phyloP scores from a whole-genome alignment of 1,140 invertebrate species.

The Centruroides vittatus region DNA sequence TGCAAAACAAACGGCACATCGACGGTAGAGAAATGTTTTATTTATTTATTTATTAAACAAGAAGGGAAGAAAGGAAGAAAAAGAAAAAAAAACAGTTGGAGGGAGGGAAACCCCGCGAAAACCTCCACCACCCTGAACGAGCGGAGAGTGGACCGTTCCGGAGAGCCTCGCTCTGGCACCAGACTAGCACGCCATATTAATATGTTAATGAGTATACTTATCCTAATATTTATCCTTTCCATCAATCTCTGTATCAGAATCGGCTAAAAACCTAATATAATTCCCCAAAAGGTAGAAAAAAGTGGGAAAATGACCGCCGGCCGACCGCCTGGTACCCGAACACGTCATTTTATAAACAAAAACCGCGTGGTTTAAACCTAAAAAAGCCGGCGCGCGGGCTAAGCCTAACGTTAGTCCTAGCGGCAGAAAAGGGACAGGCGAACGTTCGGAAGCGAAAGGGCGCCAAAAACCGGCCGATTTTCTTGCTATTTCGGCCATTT shows the following conservation, averaged over 20 bases:
- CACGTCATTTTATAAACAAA: conserved; percentile 14
- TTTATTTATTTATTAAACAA: too few species aligned
- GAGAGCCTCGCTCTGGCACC: conserved; percentile 14
- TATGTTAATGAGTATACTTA: conserved; percentile 18
- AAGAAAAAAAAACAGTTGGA: conserved; percentile 10
- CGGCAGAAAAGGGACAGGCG: neutral
- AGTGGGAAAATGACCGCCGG: conserved; percentile 2
- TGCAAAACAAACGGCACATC: too few species aligned
- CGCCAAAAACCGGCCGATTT: neutral
- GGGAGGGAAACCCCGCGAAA: conserved; percentile 6
- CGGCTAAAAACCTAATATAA: conserved; percentile 7
- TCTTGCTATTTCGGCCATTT: neutral
- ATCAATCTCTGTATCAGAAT: conserved; percentile 10
- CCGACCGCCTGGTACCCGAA: neutral
- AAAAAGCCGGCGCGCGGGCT: too few species aligned
- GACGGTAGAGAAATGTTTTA: too few species aligned
- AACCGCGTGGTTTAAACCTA: conserved; percentile 12
- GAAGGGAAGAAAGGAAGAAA: neutral
- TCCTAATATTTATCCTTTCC: conserved; percentile 15
- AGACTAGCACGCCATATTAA: conserved; percentile 15
- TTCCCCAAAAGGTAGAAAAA: neutral
- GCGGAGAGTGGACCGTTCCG: conserved; percentile 9
- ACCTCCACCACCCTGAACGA: conserved; percentile 6
- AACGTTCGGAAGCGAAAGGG: conserved; percentile 1
- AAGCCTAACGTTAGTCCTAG: too few species aligned